A percentile compares a stretch with the other conserved stretches of the same genome.
Evolutionary conservation across 2,888 invertebrate genomes (phyloP).

Genomic region (Cynaeus angustus): DNA sequence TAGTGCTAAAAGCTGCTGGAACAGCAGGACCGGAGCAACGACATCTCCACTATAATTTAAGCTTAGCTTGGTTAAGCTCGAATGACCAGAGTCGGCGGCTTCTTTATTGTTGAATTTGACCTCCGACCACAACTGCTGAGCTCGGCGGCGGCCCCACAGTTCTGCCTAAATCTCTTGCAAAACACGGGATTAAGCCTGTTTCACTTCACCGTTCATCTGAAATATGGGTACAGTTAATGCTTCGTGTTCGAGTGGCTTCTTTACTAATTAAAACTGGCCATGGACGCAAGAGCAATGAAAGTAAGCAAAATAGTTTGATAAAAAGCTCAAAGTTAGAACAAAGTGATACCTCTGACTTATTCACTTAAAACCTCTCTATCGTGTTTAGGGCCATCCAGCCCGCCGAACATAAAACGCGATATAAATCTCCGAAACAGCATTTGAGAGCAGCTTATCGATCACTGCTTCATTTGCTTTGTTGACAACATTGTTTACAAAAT

Average conservation of each 20-base stretch:
- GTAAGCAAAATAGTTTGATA: no score
- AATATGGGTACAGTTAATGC: slow-evolving; percentile 46
- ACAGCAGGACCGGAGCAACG: slow-evolving; percentile 39
- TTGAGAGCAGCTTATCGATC: slow-evolving; percentile 21
- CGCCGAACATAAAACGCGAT: slow-evolving; percentile 19
- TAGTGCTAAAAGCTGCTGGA: slow-evolving; percentile 50
- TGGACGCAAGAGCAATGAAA: not conserved
- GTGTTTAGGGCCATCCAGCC: slow-evolving; percentile 8
- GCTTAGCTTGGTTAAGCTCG: slow-evolving; percentile 65
- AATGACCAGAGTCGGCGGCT: slow-evolving; percentile 64
- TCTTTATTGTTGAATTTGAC: slow-evolving; percentile 67
- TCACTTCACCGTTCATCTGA: slow-evolving; percentile 48
- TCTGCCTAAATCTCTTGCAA: slow-evolving; percentile 49
- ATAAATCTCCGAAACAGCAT: slow-evolving; percentile 20
- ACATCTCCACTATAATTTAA: slow-evolving; percentile 65
- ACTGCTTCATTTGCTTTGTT: slow-evolving; percentile 31
- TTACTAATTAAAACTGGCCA: slow-evolving; percentile 41
- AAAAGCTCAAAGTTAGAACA: no score
- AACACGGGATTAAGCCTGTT: slow-evolving; percentile 49
- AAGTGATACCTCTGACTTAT: slow-evolving; percentile 7
- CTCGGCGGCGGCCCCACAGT: slow-evolving; percentile 53
- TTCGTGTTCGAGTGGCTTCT: slow-evolving; percentile 36
- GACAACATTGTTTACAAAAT: slow-evolving; percentile 26
- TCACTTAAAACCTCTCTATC: slow-evolving; percentile 7
- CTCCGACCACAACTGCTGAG: slow-evolving; percentile 66